phyloP scores from a whole-genome alignment of 2,113 vertebrate species.

The Lamprologus tigripictilis region DNA sequence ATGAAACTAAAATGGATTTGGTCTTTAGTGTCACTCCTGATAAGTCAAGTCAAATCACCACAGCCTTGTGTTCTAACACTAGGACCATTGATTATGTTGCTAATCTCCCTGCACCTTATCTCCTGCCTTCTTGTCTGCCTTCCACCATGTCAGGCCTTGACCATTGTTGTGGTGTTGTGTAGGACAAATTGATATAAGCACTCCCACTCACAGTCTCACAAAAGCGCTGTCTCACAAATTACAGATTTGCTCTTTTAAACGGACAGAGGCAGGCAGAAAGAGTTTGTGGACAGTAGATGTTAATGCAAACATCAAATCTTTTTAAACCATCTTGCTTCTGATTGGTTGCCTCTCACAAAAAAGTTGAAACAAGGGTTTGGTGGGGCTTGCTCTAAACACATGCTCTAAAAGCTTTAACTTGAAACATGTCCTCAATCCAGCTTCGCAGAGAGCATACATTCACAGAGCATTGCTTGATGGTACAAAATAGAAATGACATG shows the following conservation, averaged over 20 bases:
- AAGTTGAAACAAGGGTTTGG: background rate
- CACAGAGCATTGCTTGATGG: background rate
- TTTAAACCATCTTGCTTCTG: background rate
- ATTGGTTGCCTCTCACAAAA: background rate
- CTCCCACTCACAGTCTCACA: background rate
- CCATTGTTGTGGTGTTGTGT: background rate
- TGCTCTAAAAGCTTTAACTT: background rate
- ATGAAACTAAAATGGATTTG: background rate
- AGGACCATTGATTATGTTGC: background rate
- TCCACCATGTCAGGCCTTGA: background rate
- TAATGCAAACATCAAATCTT: background rate
- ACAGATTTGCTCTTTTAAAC: background rate
- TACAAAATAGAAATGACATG: background rate
- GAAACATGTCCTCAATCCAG: background rate
- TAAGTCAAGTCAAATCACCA: background rate
- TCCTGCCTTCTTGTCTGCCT: background rate
- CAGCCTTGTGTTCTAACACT: background rate
- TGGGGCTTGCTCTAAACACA: background rate
- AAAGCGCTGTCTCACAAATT: background rate
- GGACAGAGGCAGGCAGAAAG: background rate
- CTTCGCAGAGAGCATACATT: background rate
- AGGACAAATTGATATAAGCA: conserved; percentile 1
- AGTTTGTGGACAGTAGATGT: background rate
- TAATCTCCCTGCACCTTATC: background rate
- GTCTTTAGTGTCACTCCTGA: background rate